Evolutionary conservation across 2,888 invertebrate genomes (phyloP).

Genomic region (Scrobipalpa costella): DNA sequence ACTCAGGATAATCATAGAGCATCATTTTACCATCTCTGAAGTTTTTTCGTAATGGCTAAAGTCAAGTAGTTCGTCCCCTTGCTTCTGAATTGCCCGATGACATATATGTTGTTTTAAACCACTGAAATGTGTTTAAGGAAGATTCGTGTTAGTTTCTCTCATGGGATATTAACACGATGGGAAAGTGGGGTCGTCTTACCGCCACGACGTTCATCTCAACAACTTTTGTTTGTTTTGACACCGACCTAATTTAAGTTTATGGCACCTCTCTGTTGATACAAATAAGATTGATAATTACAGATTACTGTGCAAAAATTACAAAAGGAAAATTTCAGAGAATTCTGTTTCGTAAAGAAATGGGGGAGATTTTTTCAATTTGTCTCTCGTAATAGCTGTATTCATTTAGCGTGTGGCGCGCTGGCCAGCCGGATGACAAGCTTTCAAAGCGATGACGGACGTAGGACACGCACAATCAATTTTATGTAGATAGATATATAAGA

Average conservation of each 20-base stretch:
- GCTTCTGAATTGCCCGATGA: constrained; percentile 42
- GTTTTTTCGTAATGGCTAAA: constrained; percentile 21
- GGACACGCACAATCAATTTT: constrained; percentile 22
- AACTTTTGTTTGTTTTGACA: constrained; percentile 26
- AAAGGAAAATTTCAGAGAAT: constrained; percentile 35
- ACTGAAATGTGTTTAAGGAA: constrained; percentile 41
- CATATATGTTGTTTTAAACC: constrained; percentile 54
- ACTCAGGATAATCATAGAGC: background rate
- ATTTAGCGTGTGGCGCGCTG: constrained; percentile 39
- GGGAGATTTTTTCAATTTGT: constrained; percentile 46
- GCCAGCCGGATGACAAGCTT: constrained; percentile 38
- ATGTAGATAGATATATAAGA: constrained; percentile 14
- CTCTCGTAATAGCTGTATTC: constrained; percentile 44
- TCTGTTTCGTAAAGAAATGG: constrained; percentile 37
- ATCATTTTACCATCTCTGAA: constrained; percentile 25
- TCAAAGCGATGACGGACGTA: constrained; percentile 29
- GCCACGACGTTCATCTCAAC: background rate
- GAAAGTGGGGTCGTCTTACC: constrained; percentile 21
- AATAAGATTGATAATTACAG: constrained; percentile 14
- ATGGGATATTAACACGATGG: constrained; percentile 33
- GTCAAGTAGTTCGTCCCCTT: constrained; percentile 31
- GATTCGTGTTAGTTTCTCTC: constrained; percentile 37
- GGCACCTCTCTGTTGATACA: background rate
- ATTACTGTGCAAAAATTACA: constrained; percentile 23
- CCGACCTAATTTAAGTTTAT: constrained; percentile 18